Percentiles rank a stretch among this genome's conserved stretches.
Evolutionary conservation across 2,797 vertebrate genomes (phyloP).

Genomic region (Mormyrus proboscirostris): DNA sequence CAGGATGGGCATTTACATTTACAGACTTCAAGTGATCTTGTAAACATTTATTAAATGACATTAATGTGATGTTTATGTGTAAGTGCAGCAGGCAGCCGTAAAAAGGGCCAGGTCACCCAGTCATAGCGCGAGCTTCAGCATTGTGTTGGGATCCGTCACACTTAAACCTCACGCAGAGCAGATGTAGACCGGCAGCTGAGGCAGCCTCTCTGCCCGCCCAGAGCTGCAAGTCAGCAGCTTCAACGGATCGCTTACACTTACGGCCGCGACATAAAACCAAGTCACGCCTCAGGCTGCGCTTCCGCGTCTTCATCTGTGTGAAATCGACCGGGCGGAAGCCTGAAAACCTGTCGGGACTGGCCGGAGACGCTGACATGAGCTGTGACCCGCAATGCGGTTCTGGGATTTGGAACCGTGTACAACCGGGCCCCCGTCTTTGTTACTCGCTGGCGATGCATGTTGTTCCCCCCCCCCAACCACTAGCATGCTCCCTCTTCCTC

Average conservation of each 20-base stretch:
- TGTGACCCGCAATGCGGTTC: not conserved
- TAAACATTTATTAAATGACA: not conserved
- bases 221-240: not conserved
- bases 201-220: not conserved
- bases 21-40: not conserved
- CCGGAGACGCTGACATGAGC: not conserved
- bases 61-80: not conserved
- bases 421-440: not conserved
- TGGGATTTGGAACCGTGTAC: not conserved
- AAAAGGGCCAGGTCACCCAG: not conserved
- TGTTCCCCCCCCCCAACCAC: not conserved
- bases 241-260: not conserved
- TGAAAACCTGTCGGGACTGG: not conserved
- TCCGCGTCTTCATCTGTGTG: not conserved
- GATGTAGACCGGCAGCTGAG: not conserved
- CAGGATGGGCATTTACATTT: not conserved
- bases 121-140: not conserved
- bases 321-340: not conserved
- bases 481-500: not conserved
- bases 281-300: not conserved
- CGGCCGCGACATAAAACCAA: not conserved
- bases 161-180: not conserved
- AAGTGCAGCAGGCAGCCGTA: not conserved
- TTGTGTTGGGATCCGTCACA: not conserved
- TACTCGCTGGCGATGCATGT: not conserved